Base-by-base conservation (phyloP, 30 jellyfish, hydroid and myxozoan species). In the Catostylus mosaicus region DNA sequence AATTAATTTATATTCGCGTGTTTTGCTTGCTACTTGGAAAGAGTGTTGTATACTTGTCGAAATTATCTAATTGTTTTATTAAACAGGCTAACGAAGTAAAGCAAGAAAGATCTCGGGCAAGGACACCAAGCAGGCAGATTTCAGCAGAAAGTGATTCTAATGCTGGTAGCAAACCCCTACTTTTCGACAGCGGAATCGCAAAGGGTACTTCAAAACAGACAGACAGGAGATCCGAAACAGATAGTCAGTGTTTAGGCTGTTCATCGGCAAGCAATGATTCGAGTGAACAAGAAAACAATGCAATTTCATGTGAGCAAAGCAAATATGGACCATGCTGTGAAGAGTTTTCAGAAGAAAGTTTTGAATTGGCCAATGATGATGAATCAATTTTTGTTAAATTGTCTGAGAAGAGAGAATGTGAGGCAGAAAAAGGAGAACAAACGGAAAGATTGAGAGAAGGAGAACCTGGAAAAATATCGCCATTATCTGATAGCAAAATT, bases 101-200 rank as follows among this genome's bases (percentile, higher is more conserved):
- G 47, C 43, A 70, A 56, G 61, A 57, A 62, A 48, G 96, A 80
- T 30, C 81, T 79, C 63, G 73, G 31, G 82, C 80, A 18, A 30
- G 66, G 10, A 52, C 80, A 20, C 80, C 80, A 6, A 64, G 40
- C n/a, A 64, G 83, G 79, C 88, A 87, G 47, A 4, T 40, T 40
- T 73, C 92, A 38, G 61, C 51, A 72, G 86, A 84, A 6, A 24
- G 73, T 68, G 75, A 75, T 11, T 14, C 59, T 2, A 48, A 78
- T 27, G 77, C 43, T 22, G 29, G 30, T 0, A 32, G 69, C 36
- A 56, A 62, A 23, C n/a, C 67, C 30, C 67, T 22, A 27, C 24
- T 54, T 0, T 8, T 59, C 24, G 86, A 76, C 18, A 59, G 34
- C 46, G 59, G 59, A 26, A 52, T 26, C 12, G 31, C 63, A 8